Evolutionary conservation across 1,140 invertebrate species (phyloP), one percentile per base, ranked within the genome.

Genomic region (Drosophila chauvacae): DNA sequence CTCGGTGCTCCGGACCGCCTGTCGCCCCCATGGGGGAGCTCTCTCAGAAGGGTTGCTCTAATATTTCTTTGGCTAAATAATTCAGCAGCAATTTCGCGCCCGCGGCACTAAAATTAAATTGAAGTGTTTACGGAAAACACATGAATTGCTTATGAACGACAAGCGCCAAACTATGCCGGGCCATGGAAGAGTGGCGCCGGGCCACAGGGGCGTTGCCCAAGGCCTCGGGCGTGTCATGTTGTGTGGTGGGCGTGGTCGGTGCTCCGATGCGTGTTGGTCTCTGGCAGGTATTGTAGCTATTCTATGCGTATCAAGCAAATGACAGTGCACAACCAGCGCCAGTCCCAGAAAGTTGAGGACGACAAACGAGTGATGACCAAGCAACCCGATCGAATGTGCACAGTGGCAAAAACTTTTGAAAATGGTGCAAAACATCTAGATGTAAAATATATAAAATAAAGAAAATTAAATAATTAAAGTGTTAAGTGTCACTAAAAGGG

Each of bases 61-160:
- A 88, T 88, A 88, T 88, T 84, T 88, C 85, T 77, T 74, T 68
- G 68, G 53, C 72, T 87, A 57, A 90, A 88, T 88, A 81, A 88
- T 88, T 88, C 64, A 88, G 47, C 72, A 88, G 85, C 84, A 88
- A 90, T 84, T 90, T 90, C 80, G 83, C 84, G 86, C 85, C 77
- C 64, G 73, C 61, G 80, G 84, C 85, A 88, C 84, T 90, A 88
- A 88, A 88, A 80, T 88, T 88, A 90, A 90, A 88, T 88, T 88
- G 84, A 90, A 88, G 80, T 88, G 85, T 88, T 90, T 88, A 77
- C 77, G 70, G 70, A 73, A 88, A 90, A 90, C 85, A 88, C 84
- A 88, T 90, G 80, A 90, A 88, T 88, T 88, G 85, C 77, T 88
- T 88, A 88, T 88, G 84, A 88, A 82, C 73, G 50, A 60, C 66